Evolutionary conservation across 2,888 invertebrate species (phyloP).

Genomic region (Myopa testacea): DNA sequence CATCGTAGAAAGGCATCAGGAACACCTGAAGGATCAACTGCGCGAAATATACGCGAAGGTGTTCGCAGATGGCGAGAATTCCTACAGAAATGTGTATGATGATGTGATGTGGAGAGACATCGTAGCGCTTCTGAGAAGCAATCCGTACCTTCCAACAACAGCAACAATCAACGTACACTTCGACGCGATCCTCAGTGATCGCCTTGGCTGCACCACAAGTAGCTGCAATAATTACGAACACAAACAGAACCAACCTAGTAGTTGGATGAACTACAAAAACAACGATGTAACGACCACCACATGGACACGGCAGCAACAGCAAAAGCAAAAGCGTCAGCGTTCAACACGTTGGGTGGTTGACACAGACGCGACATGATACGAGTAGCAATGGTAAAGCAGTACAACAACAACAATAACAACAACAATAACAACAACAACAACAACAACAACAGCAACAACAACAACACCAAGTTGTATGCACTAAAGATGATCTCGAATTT

Average conservation of each 20-base stretch:
- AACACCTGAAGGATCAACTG: slow-evolving; percentile 10
- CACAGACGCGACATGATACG: slow-evolving; percentile 16
- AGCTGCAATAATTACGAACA: slow-evolving; percentile 25
- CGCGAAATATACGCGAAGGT: neutral
- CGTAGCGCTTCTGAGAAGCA: slow-evolving; percentile 28
- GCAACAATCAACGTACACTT: neutral
- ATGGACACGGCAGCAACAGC: neutral
- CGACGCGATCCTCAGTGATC: too few species aligned
- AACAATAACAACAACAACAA: slow-evolving; percentile 25
- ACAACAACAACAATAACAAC: slow-evolving; percentile 8
- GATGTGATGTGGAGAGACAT: too few species aligned
- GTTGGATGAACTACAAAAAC: slow-evolving; percentile 11
- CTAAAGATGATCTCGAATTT: slow-evolving; percentile 15
- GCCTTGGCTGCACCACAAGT: neutral
- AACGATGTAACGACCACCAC: neutral
- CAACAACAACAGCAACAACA: slow-evolving; percentile 2
- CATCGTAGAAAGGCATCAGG: slow-evolving; percentile 29
- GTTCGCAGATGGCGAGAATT: slow-evolving; percentile 13
- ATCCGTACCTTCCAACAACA: slow-evolving; percentile 7
- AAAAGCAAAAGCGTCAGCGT: slow-evolving; percentile 20
- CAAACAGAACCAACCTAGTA: neutral
- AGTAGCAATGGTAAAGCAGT: neutral
- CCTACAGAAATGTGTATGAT: neutral
- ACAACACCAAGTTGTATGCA: neutral
- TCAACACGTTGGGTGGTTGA: slow-evolving; percentile 44